A percentile compares a stretch with the other conserved stretches of the same genome.
Evolutionary conservation across 2,888 invertebrate genomes (phyloP).

Genomic region (Microchrysa polita): DNA sequence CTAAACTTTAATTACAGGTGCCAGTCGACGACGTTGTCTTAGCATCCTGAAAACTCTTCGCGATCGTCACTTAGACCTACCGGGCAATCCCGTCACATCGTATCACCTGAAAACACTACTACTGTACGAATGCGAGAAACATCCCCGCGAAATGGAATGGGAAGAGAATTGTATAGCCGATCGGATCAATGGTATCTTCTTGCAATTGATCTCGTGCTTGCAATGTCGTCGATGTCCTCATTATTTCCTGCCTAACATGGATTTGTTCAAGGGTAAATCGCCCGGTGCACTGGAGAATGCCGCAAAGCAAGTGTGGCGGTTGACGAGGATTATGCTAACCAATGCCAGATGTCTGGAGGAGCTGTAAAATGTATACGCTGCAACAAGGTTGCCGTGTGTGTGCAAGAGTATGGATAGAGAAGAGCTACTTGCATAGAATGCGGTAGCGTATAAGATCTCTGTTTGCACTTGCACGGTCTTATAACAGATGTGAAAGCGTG

Average conservation of each 20-base stretch:
- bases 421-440: no score
- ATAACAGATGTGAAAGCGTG: neutral
- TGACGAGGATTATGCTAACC: slow-evolving; percentile 90
- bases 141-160: slow-evolving; percentile 94
- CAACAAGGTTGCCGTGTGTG: neutral
- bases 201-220: slow-evolving; percentile 93
- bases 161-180: slow-evolving; percentile 92
- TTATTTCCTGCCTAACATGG: slow-evolving; percentile 93
- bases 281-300: slow-evolving; percentile 91
- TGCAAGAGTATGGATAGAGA: no score
- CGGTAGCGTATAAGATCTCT: neutral
- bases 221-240: slow-evolving; percentile 96
- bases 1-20: slow-evolving; percentile 63
- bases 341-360: slow-evolving; percentile 91
- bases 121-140: slow-evolving; percentile 96
- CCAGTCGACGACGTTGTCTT: slow-evolving; percentile 86
- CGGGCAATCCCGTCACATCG: slow-evolving; percentile 89
- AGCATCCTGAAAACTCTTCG: slow-evolving; percentile 90
- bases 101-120: slow-evolving; percentile 92
- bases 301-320: slow-evolving; percentile 92
- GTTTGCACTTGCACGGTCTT: neutral
- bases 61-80: slow-evolving; percentile 88
- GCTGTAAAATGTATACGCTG: slow-evolving; percentile 70
- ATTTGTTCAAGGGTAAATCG: slow-evolving; percentile 92
- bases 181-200: slow-evolving; percentile 91